Evolutionary conservation across 2,113 vertebrate species (phyloP), one percentile per base, ranked within the genome.

Genomic region (Rhipidura dahli): DNA sequence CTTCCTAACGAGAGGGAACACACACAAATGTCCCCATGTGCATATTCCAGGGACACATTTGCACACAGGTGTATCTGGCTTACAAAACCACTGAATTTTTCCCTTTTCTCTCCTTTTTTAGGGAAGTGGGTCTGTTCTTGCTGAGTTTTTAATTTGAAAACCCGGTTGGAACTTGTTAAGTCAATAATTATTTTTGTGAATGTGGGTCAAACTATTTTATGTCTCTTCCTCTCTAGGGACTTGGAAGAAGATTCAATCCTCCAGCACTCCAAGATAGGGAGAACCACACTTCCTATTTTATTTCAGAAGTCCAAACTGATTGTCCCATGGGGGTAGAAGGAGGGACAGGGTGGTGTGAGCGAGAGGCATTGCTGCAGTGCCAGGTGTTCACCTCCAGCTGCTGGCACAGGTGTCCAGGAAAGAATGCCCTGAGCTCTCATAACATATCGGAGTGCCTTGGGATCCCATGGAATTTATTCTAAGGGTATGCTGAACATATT

Each of bases 161-260:
- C 85, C 73, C 91, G 65, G 91, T 90, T 91, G 94, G 95, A 91
- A 93, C 91, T 94, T 56, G 72, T 94, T 94, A 97, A 95, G 89
- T 94, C 96, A 86, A 92, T 98, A 98, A 97, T 98, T 97, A 96
- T 97, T 94, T 95, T 89, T 65, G 80, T 40, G 85, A 97, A 98
- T 97, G 84, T 97, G 95, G 97, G 97, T 97, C 97, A 97, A 71
- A 94, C 84, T 90, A 31, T 87, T 93, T 94, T 49, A 21, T n/a
- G 42, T 69, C 69, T 86, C 63, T 61, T 83, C 47, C 15, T 70
- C 69, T 70, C 81, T 27, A 11, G 49, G 53, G 81, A 26, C 44
- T 33, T 24, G 35, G 87, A 63, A 78, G 56, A 82, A 49, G 44
- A 50, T 94, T 89, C 35, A 37, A 2, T 77, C 10, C 61, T 66